phyloP scores from a whole-genome alignment of 2,113 vertebrate species.

The Etia nguti region DNA sequence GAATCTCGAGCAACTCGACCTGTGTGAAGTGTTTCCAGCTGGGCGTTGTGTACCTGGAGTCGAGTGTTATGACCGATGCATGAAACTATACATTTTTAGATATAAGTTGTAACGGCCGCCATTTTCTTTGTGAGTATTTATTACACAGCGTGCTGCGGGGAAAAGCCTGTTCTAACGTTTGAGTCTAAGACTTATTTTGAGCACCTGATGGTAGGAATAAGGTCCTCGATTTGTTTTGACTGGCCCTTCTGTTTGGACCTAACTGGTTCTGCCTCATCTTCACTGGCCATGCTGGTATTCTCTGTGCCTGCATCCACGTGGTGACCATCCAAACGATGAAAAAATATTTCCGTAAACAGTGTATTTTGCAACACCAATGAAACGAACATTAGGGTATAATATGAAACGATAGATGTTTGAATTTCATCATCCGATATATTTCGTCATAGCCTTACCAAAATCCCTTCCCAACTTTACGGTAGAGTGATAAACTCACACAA shows the following conservation, averaged over 20 bases:
- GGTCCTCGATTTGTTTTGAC: not conserved
- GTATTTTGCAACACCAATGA: not conserved
- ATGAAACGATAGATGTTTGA: not conserved
- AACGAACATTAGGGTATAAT: rapidly evolving
- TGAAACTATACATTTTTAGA: no score
- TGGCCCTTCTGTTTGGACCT: not conserved
- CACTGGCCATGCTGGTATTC: not conserved
- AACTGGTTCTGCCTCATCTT: not conserved
- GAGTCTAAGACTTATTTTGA: no score
- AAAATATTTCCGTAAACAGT: not conserved
- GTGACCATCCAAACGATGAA: not conserved
- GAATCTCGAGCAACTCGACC: no score
- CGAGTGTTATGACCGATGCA: no score
- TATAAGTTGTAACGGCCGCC: no score
- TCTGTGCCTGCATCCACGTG: rapidly evolving
- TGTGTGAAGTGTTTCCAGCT: no score
- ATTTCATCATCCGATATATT: not conserved
- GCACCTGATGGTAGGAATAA: not conserved
- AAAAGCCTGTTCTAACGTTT: no score
- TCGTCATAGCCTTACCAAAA: not conserved
- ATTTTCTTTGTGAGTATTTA: no score
- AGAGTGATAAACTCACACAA: not conserved
- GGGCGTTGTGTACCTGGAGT: no score
- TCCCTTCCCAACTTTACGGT: not conserved
- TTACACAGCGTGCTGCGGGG: no score